Base-by-base conservation (phyloP, 2,113 vertebrate species). In the Smithornis capensis region DNA sequence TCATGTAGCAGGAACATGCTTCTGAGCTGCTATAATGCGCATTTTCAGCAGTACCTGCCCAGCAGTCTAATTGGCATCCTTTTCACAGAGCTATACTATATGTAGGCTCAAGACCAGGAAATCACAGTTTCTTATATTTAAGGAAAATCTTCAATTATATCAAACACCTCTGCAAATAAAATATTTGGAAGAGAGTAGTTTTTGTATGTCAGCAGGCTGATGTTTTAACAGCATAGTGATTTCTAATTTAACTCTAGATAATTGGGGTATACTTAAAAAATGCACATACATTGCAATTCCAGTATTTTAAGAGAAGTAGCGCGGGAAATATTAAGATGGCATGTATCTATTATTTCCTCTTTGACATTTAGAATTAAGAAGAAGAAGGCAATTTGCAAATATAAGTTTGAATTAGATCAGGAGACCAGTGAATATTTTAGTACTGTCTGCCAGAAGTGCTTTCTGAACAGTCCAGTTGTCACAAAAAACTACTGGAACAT, bases 311-410 rank as follows among this genome's bases (percentile, higher is more conserved):
- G 59, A 79, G 23, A 76, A 84, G 50, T 50, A 33, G 38, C 24
- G 53, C 18, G 59, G n/a, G 50, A 74, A 90, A 88, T 90, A 79
- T 83, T 88, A 91, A 80, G 27, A 62, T 37, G 14, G 24, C 27
- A 50, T 25, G 37, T 29, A 93, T 40, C 27, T 84, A 78, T 71
- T 87, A 89, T 92, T 94, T 94, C 81, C 64, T 70, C 22, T 68
- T 76, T 93, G 86, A 90, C 33, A 40, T 74, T 78, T 71, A 71
- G 64, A 93, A 84, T 84, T 94, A 70, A 62, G 69, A 96, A 71
- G 33, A 94, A 83, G 35, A 52, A 92, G 90, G 52, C 24, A 87
- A 89, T 92, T 93, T 89, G 27, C 52, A 87, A 92, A 81, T 60
- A 13, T 52, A 28, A 45, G 33, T 94, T 81, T 84, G 77, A 92